phyloP scores from a whole-genome alignment of 1,140 invertebrate genomes.

The Andricus grossulariae region DNA sequence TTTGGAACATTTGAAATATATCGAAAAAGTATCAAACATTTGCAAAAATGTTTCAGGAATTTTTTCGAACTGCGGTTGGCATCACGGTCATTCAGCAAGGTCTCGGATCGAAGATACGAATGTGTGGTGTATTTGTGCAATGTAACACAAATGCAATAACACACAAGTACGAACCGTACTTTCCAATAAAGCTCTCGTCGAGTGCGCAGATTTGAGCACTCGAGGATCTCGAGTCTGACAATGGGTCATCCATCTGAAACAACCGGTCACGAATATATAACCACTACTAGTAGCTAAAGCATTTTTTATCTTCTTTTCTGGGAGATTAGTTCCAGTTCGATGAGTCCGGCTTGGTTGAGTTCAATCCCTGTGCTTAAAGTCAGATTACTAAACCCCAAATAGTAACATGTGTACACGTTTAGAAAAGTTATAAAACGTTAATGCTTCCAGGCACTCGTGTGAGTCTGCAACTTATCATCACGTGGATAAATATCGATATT shows the following conservation, averaged over 20 bases:
- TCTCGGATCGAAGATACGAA: conserved; percentile 14
- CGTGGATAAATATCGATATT: neutral
- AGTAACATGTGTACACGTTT: conserved; percentile 53
- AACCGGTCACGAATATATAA: conserved; percentile 46
- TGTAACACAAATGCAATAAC: conserved; percentile 38
- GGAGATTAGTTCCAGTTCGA: conserved; percentile 59
- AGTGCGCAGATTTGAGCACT: conserved; percentile 61
- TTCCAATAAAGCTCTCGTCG: conserved; percentile 63
- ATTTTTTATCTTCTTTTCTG: conserved; percentile 49
- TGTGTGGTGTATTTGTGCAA: neutral
- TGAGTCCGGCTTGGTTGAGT: conserved; percentile 47
- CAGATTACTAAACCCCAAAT: conserved; percentile 52
- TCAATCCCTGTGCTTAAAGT: conserved; percentile 50
- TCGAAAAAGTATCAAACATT: too few species aligned
- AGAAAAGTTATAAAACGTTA: conserved; percentile 32
- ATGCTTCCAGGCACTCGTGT: neutral
- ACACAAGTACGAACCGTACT: conserved; percentile 58
- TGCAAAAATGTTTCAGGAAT: neutral
- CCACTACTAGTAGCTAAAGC: conserved; percentile 30
- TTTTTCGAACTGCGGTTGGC: conserved; percentile 7
- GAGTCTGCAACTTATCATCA: neutral
- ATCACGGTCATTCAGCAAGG: conserved; percentile 17
- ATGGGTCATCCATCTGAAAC: conserved; percentile 62
- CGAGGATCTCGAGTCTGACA: conserved; percentile 62
- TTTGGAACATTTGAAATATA: too few species aligned